Base-by-base conservation (phyloP, 2,113 vertebrate species). In the Excalfactoria chinensis region DNA sequence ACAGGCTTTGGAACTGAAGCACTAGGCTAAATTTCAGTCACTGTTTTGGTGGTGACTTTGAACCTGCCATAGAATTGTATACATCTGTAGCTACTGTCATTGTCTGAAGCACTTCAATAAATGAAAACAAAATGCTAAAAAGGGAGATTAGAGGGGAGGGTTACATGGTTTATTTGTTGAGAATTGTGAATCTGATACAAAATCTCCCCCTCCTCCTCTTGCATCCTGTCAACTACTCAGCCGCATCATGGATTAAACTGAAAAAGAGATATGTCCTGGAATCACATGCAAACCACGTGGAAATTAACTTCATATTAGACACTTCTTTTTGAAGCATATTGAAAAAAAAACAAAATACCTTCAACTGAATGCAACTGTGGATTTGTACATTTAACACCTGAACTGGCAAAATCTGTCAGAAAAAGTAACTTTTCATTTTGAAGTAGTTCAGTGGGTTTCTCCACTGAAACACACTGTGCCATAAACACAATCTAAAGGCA, bases 381-480 rank as follows among this genome's bases (percentile, higher is more conserved):
- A 95, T 87, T 74, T 85, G 77, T 89, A 93, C 84, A 63, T 87
- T 89, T 91, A 77, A 89, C 82, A 87, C 84, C 90, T 75, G 77
- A 87, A 84, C 95, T 59, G 84, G 74, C 67, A 93, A 94, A 79
- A 89, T 41, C 64, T 93, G 78, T 90, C 91, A 96, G 86, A 96
- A 94, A 90, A 28, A 86, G 93, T 69, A 0, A 2, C 72, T 93
- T 91, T 72, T 86, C 75, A 81, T 90, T 90, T 88, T 93, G 77
- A 94, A 89, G 64, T 18, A 90, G 92, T 80, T 91, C 91, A 95
- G 93, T 43, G 56, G 56, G 19, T 89, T 96, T 79, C 46, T 87
- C 84, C 82, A 86, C 70, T 84, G 74, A 86, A 90, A 78, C 64
- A 78, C 58, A 63, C 41, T 66, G 44, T 93, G 55, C 62, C 80